Percentiles rank a stretch among this genome's conserved stretches.
phyloP scores from a whole-genome alignment of 1,140 invertebrate species.

The Saccostrea cuccullata region DNA sequence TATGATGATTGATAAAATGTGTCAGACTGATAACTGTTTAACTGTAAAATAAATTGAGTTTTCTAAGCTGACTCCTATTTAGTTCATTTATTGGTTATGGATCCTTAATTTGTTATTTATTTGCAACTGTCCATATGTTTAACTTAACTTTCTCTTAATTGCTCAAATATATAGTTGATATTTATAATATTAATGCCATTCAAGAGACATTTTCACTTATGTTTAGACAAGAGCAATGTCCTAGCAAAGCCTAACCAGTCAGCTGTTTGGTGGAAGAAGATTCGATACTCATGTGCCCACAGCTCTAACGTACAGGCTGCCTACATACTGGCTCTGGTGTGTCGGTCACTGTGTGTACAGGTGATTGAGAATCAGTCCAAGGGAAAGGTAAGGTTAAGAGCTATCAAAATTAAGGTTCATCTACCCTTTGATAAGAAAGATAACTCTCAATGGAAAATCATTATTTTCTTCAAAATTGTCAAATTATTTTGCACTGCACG shows the following conservation, averaged over 20 bases:
- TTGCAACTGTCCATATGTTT: too few relatives aligned
- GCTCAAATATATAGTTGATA: too few relatives aligned
- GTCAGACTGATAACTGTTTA: neutral
- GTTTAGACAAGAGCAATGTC: constrained; percentile 68
- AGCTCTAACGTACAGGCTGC: constrained; percentile 42
- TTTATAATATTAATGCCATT: neutral
- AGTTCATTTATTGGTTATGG: too few relatives aligned
- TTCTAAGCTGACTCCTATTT: too few relatives aligned
- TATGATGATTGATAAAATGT: constrained; percentile 39
- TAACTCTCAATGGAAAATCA: neutral
- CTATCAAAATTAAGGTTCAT: too few relatives aligned
- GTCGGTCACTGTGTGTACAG: constrained; percentile 69
- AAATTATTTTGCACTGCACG: too few relatives aligned
- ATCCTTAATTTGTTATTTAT: too few relatives aligned
- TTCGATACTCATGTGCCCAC: constrained; percentile 73
- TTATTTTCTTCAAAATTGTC: too few relatives aligned
- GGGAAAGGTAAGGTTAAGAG: constrained; percentile 62
- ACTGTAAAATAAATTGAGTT: neutral
- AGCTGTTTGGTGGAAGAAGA: constrained; percentile 76
- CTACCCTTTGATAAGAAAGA: neutral
- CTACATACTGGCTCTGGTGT: constrained; percentile 64
- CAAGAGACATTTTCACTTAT: neutral
- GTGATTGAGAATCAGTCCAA: constrained; percentile 61
- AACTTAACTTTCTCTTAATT: too few relatives aligned
- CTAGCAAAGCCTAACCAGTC: constrained; percentile 62